A percentile compares a stretch with the other conserved stretches of the same genome.
Evolutionary conservation across 1,140 invertebrate genomes (phyloP).

Genomic region (Meloidogyne hapla): DNA sequence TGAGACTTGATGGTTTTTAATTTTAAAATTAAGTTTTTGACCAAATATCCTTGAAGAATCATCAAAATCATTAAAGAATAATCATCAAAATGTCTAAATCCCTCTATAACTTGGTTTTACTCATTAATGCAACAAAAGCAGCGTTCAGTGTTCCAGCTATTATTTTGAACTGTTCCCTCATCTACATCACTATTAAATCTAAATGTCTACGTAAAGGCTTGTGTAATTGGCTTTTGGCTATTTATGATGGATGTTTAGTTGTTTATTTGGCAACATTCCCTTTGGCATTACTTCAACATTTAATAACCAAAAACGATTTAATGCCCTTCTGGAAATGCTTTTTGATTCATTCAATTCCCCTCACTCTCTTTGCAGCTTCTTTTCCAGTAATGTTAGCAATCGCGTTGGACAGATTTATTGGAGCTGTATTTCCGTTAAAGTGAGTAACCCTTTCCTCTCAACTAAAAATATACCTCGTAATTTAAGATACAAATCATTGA

Average conservation of each 20-base stretch:
- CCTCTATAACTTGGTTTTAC: not conserved
- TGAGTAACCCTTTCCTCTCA: too few species aligned
- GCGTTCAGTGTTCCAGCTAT: conserved; percentile 9
- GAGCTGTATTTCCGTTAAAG: conserved; percentile 16
- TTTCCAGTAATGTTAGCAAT: conserved; percentile 20
- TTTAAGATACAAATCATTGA: not conserved
- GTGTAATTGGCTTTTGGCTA: conserved; percentile 18
- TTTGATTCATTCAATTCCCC: not conserved
- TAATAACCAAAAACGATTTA: not conserved
- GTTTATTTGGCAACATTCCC: conserved; percentile 13
- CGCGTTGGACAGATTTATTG: conserved; percentile 18
- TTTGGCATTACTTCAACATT: not conserved
- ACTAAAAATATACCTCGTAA: too few species aligned
- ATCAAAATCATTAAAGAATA: not conserved
- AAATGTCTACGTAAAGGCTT: conserved; percentile 19
- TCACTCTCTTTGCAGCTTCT: conserved; percentile 17
- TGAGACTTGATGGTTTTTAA: too few species aligned
- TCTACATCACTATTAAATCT: conserved; percentile 19
- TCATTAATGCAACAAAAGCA: conserved; percentile 13
- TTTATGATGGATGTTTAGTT: conserved; percentile 18
- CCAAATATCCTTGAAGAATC: too few species aligned
- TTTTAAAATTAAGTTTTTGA: too few species aligned
- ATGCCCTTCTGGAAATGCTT: conserved; percentile 14
- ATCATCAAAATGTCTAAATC: not conserved
- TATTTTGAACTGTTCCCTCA: conserved; percentile 5